phyloP scores from a whole-genome alignment of 1,140 invertebrate species.

The Whitmania pigra region DNA sequence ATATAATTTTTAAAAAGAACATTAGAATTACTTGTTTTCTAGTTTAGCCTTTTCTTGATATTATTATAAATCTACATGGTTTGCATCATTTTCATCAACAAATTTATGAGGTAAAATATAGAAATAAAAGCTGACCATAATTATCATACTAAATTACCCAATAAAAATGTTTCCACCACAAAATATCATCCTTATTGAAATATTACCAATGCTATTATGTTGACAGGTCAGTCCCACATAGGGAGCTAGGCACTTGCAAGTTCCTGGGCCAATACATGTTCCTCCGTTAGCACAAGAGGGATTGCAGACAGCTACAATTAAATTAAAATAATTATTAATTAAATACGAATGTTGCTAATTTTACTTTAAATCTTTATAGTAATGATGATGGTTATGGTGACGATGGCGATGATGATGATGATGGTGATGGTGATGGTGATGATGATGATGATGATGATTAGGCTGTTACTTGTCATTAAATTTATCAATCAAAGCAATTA shows the following conservation, averaged over 20 bases:
- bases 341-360: not conserved
- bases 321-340: not conserved
- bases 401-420: not conserved
- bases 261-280: slow-evolving; percentile 2
- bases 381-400: not conserved
- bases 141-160: too few species aligned
- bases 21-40: too few species aligned
- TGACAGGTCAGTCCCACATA: slow-evolving; percentile 14
- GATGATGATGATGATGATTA: not conserved
- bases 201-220: slow-evolving; percentile 8
- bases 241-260: slow-evolving; percentile 7
- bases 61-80: too few species aligned
- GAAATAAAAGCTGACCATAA: too few species aligned
- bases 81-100: too few species aligned
- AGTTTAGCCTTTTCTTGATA: too few species aligned
- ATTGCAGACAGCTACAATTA: slow-evolving; percentile 9
- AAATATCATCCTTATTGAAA: too few species aligned
- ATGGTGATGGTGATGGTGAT: not conserved
- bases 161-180: too few species aligned
- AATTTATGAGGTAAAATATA: too few species aligned
- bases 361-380: not conserved
- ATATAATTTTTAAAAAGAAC: too few species aligned
- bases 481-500: not conserved
- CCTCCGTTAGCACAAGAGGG: slow-evolving; percentile 15
- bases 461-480: not conserved